These are phyloP conservation scores for Netelia fuscicornis DNA, from an alignment of 2,888 invertebrate genomes.

Conservation along the genomic window DNA sequence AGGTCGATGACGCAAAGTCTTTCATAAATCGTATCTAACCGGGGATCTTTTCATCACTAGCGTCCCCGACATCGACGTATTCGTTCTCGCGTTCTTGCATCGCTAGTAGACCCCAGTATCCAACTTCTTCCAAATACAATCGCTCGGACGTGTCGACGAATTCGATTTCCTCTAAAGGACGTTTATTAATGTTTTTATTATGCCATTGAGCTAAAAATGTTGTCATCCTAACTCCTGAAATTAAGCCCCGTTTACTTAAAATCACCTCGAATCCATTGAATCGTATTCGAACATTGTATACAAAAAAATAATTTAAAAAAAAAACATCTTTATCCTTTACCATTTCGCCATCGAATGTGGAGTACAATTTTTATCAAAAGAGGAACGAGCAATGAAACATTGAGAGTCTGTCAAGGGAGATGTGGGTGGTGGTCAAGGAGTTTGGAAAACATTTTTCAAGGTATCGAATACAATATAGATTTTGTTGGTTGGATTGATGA, in stretches of 20 bases:
- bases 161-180: constrained; percentile 77
- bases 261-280: not conserved
- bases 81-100: constrained; percentile 81
- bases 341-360: too few relatives aligned
- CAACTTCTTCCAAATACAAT: constrained; percentile 83
- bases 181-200: not conserved
- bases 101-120: constrained; percentile 83
- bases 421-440: too few relatives aligned
- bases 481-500: not conserved
- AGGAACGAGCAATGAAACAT: too few relatives aligned
- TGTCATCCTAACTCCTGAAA: not conserved
- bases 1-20: not conserved
- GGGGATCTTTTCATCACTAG: constrained; percentile 78
- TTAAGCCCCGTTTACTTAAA: not conserved
- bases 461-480: too few relatives aligned
- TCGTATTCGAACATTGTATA: not conserved
- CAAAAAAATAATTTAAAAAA: not conserved
- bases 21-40: constrained; percentile 77
- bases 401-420: too few relatives aligned
- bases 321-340: too few relatives aligned
- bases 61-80: constrained; percentile 78
- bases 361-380: too few relatives aligned
- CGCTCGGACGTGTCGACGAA: constrained; percentile 79
- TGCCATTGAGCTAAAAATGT: not conserved
- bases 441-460: too few relatives aligned